phyloP scores from a whole-genome alignment of 2,113 vertebrate species.

The Harpagus bidentatus region DNA sequence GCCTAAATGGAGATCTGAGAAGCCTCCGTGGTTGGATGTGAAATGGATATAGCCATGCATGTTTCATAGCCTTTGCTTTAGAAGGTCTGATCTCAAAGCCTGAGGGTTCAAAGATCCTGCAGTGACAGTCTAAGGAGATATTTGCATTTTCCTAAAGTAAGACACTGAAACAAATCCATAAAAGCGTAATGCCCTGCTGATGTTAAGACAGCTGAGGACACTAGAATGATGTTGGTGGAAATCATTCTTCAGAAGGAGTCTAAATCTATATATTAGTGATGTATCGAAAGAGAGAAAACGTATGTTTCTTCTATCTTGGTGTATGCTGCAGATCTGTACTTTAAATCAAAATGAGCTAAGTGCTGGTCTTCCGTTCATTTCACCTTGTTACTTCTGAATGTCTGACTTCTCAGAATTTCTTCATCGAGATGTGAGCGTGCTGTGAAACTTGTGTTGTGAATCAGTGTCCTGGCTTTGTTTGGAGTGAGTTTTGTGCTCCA shows the following conservation, averaged over 20 bases:
- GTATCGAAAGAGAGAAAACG: accelerated
- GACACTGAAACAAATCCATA: background rate
- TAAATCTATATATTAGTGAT: accelerated
- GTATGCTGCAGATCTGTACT: background rate
- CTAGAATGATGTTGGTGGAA: background rate
- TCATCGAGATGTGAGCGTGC: background rate
- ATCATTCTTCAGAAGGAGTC: background rate
- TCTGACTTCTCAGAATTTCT: background rate
- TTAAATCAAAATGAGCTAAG: background rate
- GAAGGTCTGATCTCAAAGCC: background rate
- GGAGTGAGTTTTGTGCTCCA: background rate
- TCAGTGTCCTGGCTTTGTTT: background rate
- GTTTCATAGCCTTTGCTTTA: background rate
- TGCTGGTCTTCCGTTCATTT: background rate
- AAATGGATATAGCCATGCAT: background rate
- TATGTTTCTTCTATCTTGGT: background rate
- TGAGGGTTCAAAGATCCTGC: background rate
- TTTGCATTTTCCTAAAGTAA: background rate
- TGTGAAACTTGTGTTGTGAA: background rate
- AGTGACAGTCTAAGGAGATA: background rate
- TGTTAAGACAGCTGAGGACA: background rate
- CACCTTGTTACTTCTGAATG: background rate
- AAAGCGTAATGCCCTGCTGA: background rate
- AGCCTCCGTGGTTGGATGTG: background rate
- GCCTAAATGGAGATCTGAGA: background rate